Evolutionary conservation across 1,140 invertebrate genomes (phyloP).

Genomic region (Scaptomyza graminum): DNA sequence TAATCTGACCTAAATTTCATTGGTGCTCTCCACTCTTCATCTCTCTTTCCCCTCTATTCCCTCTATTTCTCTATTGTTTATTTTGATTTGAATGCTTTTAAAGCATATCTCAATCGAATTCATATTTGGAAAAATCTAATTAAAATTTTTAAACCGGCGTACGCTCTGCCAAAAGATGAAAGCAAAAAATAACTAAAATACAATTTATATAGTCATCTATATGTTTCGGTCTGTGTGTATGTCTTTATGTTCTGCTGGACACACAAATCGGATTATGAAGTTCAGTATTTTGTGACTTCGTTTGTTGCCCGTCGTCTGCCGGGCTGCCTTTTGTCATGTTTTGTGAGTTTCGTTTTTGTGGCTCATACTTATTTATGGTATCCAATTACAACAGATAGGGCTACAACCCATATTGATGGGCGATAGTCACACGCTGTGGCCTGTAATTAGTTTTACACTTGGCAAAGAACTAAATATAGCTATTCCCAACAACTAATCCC

Average conservation of each 20-base stretch:
- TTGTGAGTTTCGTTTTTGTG: slow-evolving; percentile 33
- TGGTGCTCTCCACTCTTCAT: too few species aligned
- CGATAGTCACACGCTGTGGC: slow-evolving; percentile 1
- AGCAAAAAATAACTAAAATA: not conserved
- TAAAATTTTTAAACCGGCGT: slow-evolving; percentile 54
- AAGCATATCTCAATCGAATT: slow-evolving; percentile 42
- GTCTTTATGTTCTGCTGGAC: slow-evolving; percentile 40
- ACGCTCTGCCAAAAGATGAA: slow-evolving; percentile 32
- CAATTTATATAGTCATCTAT: slow-evolving; percentile 24
- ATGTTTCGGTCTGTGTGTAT: not conserved
- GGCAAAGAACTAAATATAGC: not conserved
- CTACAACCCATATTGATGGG: slow-evolving; percentile 13
- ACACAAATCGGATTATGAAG: slow-evolving; percentile 71
- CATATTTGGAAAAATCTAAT: slow-evolving; percentile 66
- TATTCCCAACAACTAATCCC: not conserved
- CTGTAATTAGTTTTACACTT: slow-evolving; percentile 23
- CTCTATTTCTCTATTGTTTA: not conserved
- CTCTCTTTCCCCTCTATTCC: not conserved
- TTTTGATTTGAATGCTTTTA: slow-evolving; percentile 27
- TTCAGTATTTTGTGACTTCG: not conserved
- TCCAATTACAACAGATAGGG: slow-evolving; percentile 62
- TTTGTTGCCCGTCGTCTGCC: slow-evolving; percentile 43
- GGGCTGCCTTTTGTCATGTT: slow-evolving; percentile 38
- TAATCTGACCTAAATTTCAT: slow-evolving; percentile 25
- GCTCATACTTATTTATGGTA: slow-evolving; percentile 68